phyloP scores from a whole-genome alignment of 1,140 invertebrate genomes.

The Heliconius himera region DNA sequence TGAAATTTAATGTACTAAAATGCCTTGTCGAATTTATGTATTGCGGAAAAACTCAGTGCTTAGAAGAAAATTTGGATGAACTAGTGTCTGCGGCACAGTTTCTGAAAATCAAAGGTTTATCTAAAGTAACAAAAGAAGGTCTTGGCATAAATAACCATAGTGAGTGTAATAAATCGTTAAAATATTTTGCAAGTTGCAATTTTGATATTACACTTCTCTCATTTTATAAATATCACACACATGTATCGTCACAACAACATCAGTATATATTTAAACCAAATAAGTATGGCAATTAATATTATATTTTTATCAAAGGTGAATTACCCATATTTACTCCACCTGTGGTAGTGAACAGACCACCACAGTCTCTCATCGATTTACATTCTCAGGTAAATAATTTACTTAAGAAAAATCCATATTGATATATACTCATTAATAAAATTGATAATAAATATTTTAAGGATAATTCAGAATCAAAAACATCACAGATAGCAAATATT shows the following conservation, averaged over 20 bases:
- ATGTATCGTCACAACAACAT: too few species aligned
- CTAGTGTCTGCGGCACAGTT: slow-evolving; percentile 74
- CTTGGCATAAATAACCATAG: slow-evolving; percentile 71
- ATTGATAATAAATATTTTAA: slow-evolving; percentile 27
- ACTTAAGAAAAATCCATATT: not conserved
- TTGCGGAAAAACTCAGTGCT: slow-evolving; percentile 75
- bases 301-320: slow-evolving; percentile 51
- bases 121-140: slow-evolving; percentile 77
- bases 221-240: too few species aligned
- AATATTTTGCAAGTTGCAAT: not conserved
- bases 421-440: not conserved
- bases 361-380: slow-evolving; percentile 67
- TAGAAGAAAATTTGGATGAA: slow-evolving; percentile 75
- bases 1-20: slow-evolving; percentile 73
- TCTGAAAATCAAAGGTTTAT: slow-evolving; percentile 74
- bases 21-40: slow-evolving; percentile 77
- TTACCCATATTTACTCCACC: slow-evolving; percentile 72
- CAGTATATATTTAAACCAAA: too few species aligned
- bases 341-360: slow-evolving; percentile 72
- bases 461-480: slow-evolving; percentile 54
- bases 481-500: slow-evolving; percentile 37
- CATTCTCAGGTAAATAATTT: slow-evolving; percentile 58
- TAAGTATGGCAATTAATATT: not conserved
- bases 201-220: not conserved
- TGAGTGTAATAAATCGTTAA: slow-evolving; percentile 44